Conservation (phyloP, 2,797 vertebrate genomes). For the Mormyrus proboscirostris region DNA sequence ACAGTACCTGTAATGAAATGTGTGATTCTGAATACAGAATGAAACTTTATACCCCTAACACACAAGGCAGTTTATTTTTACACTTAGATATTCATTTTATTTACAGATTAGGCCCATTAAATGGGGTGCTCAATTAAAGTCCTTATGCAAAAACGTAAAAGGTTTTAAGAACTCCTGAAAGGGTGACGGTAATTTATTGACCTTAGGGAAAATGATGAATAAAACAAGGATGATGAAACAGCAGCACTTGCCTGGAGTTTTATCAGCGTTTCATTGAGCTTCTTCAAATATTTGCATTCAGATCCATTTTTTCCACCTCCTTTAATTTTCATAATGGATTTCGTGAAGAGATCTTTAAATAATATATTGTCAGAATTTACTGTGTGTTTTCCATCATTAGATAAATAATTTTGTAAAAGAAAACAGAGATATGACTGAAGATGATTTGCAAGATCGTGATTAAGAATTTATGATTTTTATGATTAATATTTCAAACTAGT, state of each 20-base stretch:
- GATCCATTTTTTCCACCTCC: background rate
- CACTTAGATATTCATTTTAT: background rate
- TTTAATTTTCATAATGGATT: constrained; percentile 1
- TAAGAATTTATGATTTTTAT: background rate
- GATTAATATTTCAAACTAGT: background rate
- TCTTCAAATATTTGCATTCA: background rate
- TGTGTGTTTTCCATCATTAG: background rate
- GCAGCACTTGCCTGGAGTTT: background rate
- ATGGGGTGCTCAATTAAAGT: background rate
- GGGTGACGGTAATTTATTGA: background rate
- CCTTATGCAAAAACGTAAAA: background rate
- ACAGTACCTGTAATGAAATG: background rate
- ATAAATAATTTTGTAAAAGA: background rate
- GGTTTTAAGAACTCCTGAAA: background rate
- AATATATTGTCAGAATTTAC: background rate
- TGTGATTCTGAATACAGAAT: background rate
- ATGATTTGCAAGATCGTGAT: background rate
- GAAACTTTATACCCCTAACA: background rate
- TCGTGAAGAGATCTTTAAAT: background rate
- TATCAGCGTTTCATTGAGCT: background rate
- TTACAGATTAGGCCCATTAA: background rate
- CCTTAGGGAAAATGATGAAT: background rate
- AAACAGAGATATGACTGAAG: background rate
- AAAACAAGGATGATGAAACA: background rate
- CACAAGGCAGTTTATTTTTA: background rate